Conservation (phyloP, 1,140 invertebrate genomes). For the Ceratina calcarata region DNA sequence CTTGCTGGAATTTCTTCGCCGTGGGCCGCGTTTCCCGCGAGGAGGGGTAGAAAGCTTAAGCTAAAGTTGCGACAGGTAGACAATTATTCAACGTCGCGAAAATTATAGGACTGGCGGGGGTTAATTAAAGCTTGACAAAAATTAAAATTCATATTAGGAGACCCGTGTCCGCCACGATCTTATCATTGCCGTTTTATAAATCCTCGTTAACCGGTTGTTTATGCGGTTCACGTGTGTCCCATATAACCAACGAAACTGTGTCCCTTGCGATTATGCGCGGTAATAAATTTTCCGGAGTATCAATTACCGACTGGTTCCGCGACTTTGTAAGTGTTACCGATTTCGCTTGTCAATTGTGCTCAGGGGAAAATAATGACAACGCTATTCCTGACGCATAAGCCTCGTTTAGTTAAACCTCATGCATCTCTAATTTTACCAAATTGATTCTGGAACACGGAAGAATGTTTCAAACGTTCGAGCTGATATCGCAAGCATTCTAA, state of each 20-base stretch:
- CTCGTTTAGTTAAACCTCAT: slow-evolving; percentile 29
- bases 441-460: too few species aligned
- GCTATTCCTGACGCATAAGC: neutral
- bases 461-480: neutral
- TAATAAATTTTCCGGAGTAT: slow-evolving; percentile 17
- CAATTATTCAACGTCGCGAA: slow-evolving; percentile 63
- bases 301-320: slow-evolving; percentile 20
- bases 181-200: slow-evolving; percentile 56
- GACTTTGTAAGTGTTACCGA: neutral
- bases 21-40: slow-evolving; percentile 2
- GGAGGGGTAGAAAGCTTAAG: slow-evolving; percentile 34
- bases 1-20: slow-evolving; percentile 55
- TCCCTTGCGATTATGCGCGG: neutral
- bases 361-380: neutral
- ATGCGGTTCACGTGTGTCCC: slow-evolving; percentile 27
- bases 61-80: slow-evolving; percentile 62
- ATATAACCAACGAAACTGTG: slow-evolving; percentile 19
- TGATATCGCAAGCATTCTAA: neutral
- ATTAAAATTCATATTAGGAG: slow-evolving; percentile 61
- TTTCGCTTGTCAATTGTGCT: slow-evolving; percentile 13
- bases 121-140: slow-evolving; percentile 62
- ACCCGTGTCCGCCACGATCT: slow-evolving; percentile 37
- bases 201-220: slow-evolving; percentile 45
- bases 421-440: too few species aligned
- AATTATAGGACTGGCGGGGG: slow-evolving; percentile 57